phyloP scores from a whole-genome alignment of 2,113 vertebrate species.

The Nannospalax galili region DNA sequence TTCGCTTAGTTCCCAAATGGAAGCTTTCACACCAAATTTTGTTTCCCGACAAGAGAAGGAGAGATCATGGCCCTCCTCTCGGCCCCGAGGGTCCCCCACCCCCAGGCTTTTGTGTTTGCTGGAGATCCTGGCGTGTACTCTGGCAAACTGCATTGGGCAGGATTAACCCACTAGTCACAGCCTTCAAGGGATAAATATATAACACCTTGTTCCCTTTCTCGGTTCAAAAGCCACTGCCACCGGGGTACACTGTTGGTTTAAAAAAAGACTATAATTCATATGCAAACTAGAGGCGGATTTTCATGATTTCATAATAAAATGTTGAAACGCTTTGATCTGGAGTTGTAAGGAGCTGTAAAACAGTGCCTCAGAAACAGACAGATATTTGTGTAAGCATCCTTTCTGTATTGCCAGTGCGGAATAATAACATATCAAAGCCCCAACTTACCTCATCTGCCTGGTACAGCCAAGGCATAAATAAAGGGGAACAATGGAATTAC shows the following conservation, averaged over 20 bases:
- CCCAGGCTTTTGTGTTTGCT: constrained; percentile 73
- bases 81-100: neutral
- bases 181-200: constrained; percentile 82
- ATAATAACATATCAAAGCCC: constrained; percentile 98
- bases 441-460: constrained; percentile 98
- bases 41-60: constrained; percentile 50
- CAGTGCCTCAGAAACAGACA: constrained; percentile 94
- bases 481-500: constrained; percentile 98
- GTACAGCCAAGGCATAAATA: constrained; percentile 99
- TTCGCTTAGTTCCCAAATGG: constrained; percentile 12
- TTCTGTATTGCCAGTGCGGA: constrained; percentile 98
- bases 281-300: constrained; percentile 87
- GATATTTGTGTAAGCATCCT: constrained; percentile 98
- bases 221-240: constrained; percentile 88
- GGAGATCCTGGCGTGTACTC: constrained; percentile 63
- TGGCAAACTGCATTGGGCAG: constrained; percentile 59
- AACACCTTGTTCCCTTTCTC: constrained; percentile 85
- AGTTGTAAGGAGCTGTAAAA: constrained; percentile 93
- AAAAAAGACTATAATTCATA: constrained; percentile 87
- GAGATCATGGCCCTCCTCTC: constrained; percentile 49
- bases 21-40: constrained; percentile 56
- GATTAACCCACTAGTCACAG: constrained; percentile 78
- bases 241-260: constrained; percentile 74
- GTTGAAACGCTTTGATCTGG: constrained; percentile 87
- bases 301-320: constrained; percentile 89